Evolutionary conservation across 2,888 invertebrate species (phyloP).

Genomic region (Argyra leucocephala): DNA sequence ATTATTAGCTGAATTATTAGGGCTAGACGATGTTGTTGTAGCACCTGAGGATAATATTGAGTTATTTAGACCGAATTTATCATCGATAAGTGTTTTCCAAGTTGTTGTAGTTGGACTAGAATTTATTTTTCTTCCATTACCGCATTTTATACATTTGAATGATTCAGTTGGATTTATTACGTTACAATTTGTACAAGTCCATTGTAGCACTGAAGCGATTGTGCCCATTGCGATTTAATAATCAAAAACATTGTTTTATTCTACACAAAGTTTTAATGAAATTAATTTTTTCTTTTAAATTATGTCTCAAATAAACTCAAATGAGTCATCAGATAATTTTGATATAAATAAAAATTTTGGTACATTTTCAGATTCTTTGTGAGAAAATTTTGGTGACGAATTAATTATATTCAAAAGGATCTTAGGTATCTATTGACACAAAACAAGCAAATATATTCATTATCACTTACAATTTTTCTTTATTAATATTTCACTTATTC

Average conservation of each 20-base stretch:
- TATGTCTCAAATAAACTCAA: background rate
- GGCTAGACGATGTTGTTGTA: constrained; percentile 17
- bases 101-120: constrained; percentile 31
- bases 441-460: background rate
- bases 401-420: background rate
- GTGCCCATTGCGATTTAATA: constrained; percentile 60
- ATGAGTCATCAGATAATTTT: background rate
- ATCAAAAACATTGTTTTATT: constrained; percentile 1
- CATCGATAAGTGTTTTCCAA: constrained; percentile 1
- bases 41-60: constrained; percentile 19
- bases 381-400: background rate
- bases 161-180: constrained; percentile 82
- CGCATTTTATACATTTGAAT: constrained; percentile 75
- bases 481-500: background rate
- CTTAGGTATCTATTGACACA: constrained; percentile 1
- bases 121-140: constrained; percentile 51
- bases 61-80: constrained; percentile 7
- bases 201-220: constrained; percentile 87
- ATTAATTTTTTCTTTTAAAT: background rate
- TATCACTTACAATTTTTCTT: background rate
- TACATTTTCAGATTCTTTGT: background rate
- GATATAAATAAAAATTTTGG: background rate
- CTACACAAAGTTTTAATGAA: background rate
- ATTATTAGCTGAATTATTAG: constrained; percentile 18
- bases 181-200: constrained; percentile 81